Evolutionary conservation across 2,888 invertebrate genomes (phyloP), one percentile per base, ranked within the genome.

Genomic region (Phania funesta): DNA sequence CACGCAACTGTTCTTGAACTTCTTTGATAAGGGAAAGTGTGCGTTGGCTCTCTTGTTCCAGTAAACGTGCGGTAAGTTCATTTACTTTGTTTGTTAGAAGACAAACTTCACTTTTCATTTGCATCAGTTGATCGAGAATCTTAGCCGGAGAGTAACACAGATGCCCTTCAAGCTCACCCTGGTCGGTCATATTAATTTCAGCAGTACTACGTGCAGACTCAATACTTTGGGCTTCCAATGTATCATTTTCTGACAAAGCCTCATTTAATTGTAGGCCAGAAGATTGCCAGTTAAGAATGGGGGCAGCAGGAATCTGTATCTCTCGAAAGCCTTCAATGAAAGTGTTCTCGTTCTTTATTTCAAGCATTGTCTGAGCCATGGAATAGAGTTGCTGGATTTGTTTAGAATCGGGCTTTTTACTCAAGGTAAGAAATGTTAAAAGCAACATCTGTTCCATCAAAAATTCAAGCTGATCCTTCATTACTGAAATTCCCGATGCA

Each of bases 51-150:
- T 89, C 89, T 54, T 88, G 87, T 32, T 86, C 84, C 0, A 88
- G 62, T 3, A 89, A 62, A 3, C 84, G 85, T 1, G 87, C 87
- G 0, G 87, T 80, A 18, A 90, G 50, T 2, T 88, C 88, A 64
- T 90, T 89, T 0, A 89, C 85, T 80, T 87, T 89, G 67, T 89
- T 89, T 38, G 86, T 86, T 0, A 89, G 80, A 1, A 77, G 46
- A 71, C 90, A 88, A 22, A 89, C 86, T 18, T 89, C 86, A 0
- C 87, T 80, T 64, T 90, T 89, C 0, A 89, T 81, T 5, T 88
- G 86, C n/a, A 88, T 81, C 3, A 89, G 56, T 24, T 90, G 89
- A 38, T 78, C 85, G 4, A 89, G 84, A 68, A 90, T 84, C 16
- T 85, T 86, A 5, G 87, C 86, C 2, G 90, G 87, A 18, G 84